A percentile compares a stretch with the other conserved stretches of the same genome.
Evolutionary conservation across 2,888 invertebrate genomes (phyloP).

Genomic region (Rhingia campestris): DNA sequence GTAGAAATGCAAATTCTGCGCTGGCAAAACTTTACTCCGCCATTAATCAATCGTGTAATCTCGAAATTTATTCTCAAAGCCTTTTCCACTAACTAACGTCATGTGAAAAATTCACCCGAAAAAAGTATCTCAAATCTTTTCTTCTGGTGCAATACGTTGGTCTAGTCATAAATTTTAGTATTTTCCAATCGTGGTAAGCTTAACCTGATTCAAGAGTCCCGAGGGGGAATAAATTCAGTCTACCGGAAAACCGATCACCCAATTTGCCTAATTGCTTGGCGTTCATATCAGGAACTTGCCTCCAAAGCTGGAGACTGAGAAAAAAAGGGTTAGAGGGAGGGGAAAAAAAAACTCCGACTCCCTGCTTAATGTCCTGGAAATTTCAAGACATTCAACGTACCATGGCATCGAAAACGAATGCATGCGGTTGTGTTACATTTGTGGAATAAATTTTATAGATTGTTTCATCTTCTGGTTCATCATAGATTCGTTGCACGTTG

Average conservation of each 20-base stretch:
- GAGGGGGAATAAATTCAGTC: slow-evolving; percentile 20
- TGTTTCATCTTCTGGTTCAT: slow-evolving; percentile 26
- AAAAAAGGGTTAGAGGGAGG: not conserved
- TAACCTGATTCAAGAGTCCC: slow-evolving; percentile 15
- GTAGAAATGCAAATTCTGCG: slow-evolving; percentile 33
- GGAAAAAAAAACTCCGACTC: not conserved
- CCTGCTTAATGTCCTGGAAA: slow-evolving; percentile 26
- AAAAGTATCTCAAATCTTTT: slow-evolving; percentile 7
- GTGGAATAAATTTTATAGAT: slow-evolving; percentile 44
- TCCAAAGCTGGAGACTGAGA: not conserved
- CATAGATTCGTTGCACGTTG: slow-evolving; percentile 53
- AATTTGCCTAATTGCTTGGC: slow-evolving; percentile 62
- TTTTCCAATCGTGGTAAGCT: slow-evolving; percentile 23
- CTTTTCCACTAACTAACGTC: not conserved
- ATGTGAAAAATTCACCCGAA: slow-evolving; percentile 8
- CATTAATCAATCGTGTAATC: slow-evolving; percentile 54
- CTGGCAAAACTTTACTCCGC: not conserved
- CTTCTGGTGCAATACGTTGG: slow-evolving; percentile 2
- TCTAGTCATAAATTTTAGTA: slow-evolving; percentile 38
- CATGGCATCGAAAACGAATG: not conserved
- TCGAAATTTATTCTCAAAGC: slow-evolving; percentile 18
- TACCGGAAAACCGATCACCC: slow-evolving; percentile 35
- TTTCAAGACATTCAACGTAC: not conserved
- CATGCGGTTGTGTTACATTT: slow-evolving; percentile 12
- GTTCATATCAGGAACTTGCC: slow-evolving; percentile 22